Percentiles rank a stretch among this genome's conserved stretches.
These are phyloP conservation scores for Sphaerophoria taeniata DNA, from an alignment of 2,888 invertebrate species.

Conservation along the genomic window DNA sequence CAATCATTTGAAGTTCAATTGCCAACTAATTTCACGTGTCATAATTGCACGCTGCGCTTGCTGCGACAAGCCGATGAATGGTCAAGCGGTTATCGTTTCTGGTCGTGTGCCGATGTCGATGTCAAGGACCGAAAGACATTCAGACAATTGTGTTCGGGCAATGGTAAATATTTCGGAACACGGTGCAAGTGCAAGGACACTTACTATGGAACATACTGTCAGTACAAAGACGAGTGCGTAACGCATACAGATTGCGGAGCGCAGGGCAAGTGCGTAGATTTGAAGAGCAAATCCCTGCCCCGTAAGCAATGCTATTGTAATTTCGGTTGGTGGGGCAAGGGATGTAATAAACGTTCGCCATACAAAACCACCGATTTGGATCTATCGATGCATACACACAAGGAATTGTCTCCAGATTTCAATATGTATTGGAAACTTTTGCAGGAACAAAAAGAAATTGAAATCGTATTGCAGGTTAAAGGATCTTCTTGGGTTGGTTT, in stretches of 20 bases:
- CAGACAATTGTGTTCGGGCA: constrained; percentile 92
- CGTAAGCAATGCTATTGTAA: constrained; percentile 95
- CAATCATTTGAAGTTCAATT: constrained; percentile 92
- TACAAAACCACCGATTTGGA: constrained; percentile 90
- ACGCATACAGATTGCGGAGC: constrained; percentile 93
- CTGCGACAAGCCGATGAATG: constrained; percentile 96
- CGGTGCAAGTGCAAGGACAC: constrained; percentile 92
- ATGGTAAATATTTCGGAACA: constrained; percentile 90
- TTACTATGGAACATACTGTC: constrained; percentile 92
- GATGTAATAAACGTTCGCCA: constrained; percentile 91
- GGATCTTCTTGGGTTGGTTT: constrained; percentile 93
- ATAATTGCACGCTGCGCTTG: constrained; percentile 94
- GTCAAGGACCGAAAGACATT: constrained; percentile 90
- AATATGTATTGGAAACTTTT: constrained; percentile 93
- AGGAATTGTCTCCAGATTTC: constrained; percentile 89
- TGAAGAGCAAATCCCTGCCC: constrained; percentile 91
- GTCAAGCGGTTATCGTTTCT: constrained; percentile 93
- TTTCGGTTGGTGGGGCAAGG: constrained; percentile 93
- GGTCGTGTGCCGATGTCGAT: constrained; percentile 98
- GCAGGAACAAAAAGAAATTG: constrained; percentile 92
- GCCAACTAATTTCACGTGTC: constrained; percentile 92
- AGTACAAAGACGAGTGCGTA: constrained; percentile 94
- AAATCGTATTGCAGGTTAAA: constrained; percentile 93
- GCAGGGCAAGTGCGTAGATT: constrained; percentile 92
- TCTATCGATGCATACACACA: constrained; percentile 87